Conservation (phyloP, 2,888 invertebrate genomes). For the Gandaritis pyraliata region DNA sequence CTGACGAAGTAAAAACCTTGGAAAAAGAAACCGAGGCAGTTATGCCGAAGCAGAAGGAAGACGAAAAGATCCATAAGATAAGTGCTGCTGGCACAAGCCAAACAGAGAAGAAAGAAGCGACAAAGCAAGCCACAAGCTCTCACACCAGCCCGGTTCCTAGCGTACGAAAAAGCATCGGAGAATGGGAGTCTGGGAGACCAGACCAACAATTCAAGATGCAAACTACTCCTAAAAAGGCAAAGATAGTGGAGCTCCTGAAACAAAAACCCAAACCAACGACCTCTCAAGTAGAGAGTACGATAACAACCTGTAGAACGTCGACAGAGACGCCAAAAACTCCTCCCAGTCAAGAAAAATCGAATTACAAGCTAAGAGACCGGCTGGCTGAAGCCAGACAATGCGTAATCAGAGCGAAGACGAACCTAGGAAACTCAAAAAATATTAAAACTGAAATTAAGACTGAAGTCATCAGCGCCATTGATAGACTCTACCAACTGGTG, state of each 20-base stretch:
- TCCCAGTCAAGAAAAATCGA: not conserved
- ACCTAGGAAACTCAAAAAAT: not conserved
- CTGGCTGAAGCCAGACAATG: not conserved
- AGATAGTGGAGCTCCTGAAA: no score
- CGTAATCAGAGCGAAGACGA: not conserved
- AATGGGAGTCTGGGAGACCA: not conserved
- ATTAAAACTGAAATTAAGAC: not conserved
- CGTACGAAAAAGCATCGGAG: not conserved
- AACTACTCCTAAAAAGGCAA: not conserved
- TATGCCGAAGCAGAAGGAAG: no score
- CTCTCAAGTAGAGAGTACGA: not conserved
- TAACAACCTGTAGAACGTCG: not conserved
- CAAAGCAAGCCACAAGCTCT: no score
- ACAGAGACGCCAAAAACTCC: no score
- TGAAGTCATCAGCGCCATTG: not conserved
- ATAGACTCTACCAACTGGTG: not conserved
- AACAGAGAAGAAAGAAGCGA: no score
- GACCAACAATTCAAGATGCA: not conserved
- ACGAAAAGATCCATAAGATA: no score
- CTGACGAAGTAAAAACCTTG: no score
- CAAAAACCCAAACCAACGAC: not conserved
- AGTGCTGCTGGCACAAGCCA: no score
- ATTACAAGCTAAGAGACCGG: no score
- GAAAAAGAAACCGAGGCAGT: no score
- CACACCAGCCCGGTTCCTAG: no score